These are phyloP conservation scores for Enteromius treurensis DNA, from an alignment of 2,797 vertebrate genomes.

Conservation along the genomic window DNA sequence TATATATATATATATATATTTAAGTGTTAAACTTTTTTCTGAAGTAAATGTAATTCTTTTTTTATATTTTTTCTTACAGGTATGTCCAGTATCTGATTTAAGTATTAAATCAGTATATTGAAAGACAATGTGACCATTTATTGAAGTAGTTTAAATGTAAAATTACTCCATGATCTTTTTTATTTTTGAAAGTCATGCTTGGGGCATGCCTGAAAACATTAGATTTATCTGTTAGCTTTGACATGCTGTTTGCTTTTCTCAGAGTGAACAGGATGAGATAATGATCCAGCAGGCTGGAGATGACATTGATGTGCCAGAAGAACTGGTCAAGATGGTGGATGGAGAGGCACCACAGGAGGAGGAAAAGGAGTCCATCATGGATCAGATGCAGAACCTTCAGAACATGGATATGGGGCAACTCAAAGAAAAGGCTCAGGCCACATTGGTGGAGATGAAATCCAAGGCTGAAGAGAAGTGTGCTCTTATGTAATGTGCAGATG, in stretches of 20 bases:
- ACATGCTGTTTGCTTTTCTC: constrained; percentile 2
- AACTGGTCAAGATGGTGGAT: constrained; percentile 94
- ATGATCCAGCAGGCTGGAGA: constrained; percentile 93
- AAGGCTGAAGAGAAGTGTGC: constrained; percentile 94
- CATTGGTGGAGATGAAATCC: constrained; percentile 90
- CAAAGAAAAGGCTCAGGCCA: constrained; percentile 94
- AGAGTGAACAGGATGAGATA: constrained; percentile 96
- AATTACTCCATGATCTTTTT: neutral
- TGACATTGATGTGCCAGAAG: constrained; percentile 91
- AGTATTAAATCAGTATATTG: neutral
- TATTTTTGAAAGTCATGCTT: neutral
- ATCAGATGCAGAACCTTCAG: constrained; percentile 92
- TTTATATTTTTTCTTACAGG: no score
- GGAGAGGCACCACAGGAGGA: constrained; percentile 94
- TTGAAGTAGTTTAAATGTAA: neutral
- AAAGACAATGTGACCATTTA: neutral
- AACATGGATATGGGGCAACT: constrained; percentile 97
- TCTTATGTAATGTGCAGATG: constrained; percentile 83
- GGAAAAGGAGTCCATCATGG: constrained; percentile 90
- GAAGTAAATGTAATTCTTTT: neutral
- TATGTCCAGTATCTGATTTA: neutral
- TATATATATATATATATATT: neutral
- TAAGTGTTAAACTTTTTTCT: neutral
- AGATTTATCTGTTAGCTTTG: neutral
- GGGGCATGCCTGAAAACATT: neutral